Conservation (phyloP, 92 coral and sea anemone genomes). For the Paramuricea clavata region DNA sequence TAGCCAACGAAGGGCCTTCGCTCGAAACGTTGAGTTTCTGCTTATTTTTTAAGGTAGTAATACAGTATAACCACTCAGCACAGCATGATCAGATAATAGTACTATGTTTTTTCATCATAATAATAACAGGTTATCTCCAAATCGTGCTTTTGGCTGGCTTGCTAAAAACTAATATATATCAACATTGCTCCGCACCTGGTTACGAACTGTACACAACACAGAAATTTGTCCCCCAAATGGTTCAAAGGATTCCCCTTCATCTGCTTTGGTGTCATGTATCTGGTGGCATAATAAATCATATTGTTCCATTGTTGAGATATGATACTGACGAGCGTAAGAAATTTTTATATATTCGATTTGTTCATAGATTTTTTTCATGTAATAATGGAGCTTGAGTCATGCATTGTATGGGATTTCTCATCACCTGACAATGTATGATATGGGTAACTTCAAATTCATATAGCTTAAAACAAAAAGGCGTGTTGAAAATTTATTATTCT, state of each 20-base stretch:
- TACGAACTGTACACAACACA: background rate
- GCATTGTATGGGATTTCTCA: no score
- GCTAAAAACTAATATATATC: background rate
- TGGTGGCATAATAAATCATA: background rate
- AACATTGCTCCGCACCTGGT: background rate
- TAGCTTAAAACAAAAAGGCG: no score
- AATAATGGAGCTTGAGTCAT: no score
- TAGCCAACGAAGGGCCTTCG: no score
- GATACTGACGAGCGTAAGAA: background rate
- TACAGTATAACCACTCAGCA: no score
- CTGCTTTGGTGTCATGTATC: slow-evolving; percentile 5
- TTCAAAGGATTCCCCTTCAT: background rate
- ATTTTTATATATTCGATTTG: background rate
- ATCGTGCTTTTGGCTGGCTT: background rate
- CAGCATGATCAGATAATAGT: no score
- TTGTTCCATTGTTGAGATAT: background rate
- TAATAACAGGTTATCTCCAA: slow-evolving; percentile 1
- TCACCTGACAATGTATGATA: no score
- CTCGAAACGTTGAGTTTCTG: no score
- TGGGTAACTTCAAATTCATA: no score
- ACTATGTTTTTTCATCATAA: no score
- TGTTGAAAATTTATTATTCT: no score
- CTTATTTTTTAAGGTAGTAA: no score
- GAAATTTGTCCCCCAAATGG: background rate
- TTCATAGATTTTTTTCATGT: background rate